phyloP scores from a whole-genome alignment of 1,140 invertebrate genomes.

The Eciton burchellii region DNA sequence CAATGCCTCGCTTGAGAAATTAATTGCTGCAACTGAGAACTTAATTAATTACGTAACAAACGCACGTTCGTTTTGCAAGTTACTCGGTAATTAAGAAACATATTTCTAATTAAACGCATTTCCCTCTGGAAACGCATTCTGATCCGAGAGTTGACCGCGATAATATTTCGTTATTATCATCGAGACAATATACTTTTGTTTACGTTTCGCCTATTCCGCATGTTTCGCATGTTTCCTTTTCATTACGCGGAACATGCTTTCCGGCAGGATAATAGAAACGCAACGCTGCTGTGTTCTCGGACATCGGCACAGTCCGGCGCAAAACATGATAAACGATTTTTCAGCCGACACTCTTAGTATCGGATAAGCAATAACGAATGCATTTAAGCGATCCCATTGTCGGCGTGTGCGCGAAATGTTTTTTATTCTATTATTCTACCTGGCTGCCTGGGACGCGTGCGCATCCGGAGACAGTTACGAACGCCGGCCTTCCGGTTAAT shows the following conservation, averaged over 20 bases:
- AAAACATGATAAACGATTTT: conserved; percentile 28
- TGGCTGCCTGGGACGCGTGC: too few relatives aligned
- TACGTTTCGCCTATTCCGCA: neutral
- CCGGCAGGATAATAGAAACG: neutral
- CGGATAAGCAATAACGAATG: conserved; percentile 36
- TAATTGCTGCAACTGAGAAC: too few relatives aligned
- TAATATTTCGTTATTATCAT: neutral
- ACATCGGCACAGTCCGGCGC: neutral
- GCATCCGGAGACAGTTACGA: neutral
- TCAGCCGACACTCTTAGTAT: conserved; percentile 27
- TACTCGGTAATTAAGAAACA: too few relatives aligned
- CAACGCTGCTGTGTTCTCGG: neutral
- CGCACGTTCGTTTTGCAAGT: too few relatives aligned
- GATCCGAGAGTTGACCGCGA: neutral
- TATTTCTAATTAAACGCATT: neutral
- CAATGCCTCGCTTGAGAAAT: too few relatives aligned
- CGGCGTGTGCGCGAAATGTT: neutral
- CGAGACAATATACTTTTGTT: conserved; percentile 14
- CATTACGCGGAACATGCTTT: neutral
- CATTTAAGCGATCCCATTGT: conserved; percentile 30
- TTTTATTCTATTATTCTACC: neutral
- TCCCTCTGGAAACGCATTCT: neutral
- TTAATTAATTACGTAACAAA: too few relatives aligned
- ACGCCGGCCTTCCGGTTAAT: neutral
- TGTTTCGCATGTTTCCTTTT: conserved; percentile 13